Evolutionary conservation across 2,888 invertebrate species (phyloP).

Genomic region (Merodon equestris): DNA sequence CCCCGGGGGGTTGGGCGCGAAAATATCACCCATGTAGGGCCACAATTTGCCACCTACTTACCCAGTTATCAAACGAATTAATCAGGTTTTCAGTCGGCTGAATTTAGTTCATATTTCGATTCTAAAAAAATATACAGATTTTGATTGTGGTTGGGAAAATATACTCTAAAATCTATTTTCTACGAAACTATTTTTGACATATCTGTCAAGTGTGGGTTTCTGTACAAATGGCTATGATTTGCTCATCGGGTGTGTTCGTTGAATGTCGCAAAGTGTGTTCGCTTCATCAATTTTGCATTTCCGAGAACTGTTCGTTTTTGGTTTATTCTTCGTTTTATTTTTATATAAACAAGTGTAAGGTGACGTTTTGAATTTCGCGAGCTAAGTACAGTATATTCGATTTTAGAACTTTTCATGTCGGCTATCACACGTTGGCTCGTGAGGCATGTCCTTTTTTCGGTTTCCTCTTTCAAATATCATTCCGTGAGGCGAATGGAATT

Average conservation of each 20-base stretch:
- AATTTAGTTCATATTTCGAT: constrained; percentile 58
- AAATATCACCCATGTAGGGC: constrained; percentile 52
- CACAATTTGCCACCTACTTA: constrained; percentile 41
- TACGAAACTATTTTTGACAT: constrained; percentile 66
- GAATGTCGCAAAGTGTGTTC: neutral
- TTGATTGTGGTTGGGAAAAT: constrained; percentile 59
- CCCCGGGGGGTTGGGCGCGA: constrained; percentile 69
- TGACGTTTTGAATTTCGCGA: too few relatives aligned
- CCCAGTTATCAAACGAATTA: constrained; percentile 41
- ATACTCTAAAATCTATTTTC: constrained; percentile 65
- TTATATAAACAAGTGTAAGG: too few relatives aligned
- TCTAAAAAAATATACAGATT: constrained; percentile 57
- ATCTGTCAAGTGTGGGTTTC: constrained; percentile 65
- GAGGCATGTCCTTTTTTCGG: too few relatives aligned
- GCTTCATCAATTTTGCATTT: neutral
- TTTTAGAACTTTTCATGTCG: too few relatives aligned
- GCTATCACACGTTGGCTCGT: too few relatives aligned
- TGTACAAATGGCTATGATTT: constrained; percentile 59
- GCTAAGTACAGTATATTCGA: too few relatives aligned
- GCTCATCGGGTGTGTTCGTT: constrained; percentile 33
- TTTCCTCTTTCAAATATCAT: too few relatives aligned
- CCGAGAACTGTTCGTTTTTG: constrained; percentile 24
- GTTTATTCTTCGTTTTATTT: neutral
- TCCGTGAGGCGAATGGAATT: too few relatives aligned
- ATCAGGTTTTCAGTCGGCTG: constrained; percentile 21